A percentile compares a stretch with the other conserved stretches of the same genome.
Conservation (phyloP, 2,797 vertebrate species). For the Parauchenoglanis ngamensis region DNA sequence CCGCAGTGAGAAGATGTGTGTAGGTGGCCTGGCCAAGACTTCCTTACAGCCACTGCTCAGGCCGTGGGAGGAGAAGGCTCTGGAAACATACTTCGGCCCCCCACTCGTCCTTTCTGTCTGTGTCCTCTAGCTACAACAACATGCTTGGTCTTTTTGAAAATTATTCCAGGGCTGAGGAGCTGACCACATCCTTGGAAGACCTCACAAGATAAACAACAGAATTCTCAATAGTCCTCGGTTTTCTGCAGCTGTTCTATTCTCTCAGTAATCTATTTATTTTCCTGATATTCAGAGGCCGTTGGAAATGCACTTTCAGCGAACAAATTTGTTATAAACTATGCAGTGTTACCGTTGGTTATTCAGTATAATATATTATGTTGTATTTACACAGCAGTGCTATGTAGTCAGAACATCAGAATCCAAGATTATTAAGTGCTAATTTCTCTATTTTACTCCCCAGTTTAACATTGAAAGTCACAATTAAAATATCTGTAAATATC, state of each 20-base stretch:
- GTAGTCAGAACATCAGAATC: neutral
- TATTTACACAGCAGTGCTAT: neutral
- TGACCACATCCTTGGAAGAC: conserved; percentile 78
- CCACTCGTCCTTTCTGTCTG: conserved; percentile 31
- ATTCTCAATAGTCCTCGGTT: conserved; percentile 75
- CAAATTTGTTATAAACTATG: neutral
- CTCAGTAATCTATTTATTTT: conserved; percentile 26
- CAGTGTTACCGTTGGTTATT: neutral
- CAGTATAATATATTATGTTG: neutral
- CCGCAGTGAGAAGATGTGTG: conserved; percentile 67
- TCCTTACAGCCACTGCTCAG: conserved; percentile 67
- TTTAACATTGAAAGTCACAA: neutral
- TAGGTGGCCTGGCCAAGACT: conserved; percentile 68
- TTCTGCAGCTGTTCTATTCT: conserved; percentile 67
- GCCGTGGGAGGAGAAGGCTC: conserved; percentile 74
- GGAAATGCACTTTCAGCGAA: conserved; percentile 6
- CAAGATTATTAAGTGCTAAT: neutral
- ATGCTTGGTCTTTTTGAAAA: conserved; percentile 63
- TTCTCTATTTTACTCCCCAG: neutral
- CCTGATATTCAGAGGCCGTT: conserved; percentile 11
- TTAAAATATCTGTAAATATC: conserved; percentile 23
- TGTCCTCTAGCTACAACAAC: conserved; percentile 58
- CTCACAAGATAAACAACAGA: conserved; percentile 79
- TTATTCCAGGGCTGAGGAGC: conserved; percentile 69
- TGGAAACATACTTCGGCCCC: conserved; percentile 74